phyloP scores from a whole-genome alignment of 1,140 invertebrate genomes.

The Aphaenogaster floridana region DNA sequence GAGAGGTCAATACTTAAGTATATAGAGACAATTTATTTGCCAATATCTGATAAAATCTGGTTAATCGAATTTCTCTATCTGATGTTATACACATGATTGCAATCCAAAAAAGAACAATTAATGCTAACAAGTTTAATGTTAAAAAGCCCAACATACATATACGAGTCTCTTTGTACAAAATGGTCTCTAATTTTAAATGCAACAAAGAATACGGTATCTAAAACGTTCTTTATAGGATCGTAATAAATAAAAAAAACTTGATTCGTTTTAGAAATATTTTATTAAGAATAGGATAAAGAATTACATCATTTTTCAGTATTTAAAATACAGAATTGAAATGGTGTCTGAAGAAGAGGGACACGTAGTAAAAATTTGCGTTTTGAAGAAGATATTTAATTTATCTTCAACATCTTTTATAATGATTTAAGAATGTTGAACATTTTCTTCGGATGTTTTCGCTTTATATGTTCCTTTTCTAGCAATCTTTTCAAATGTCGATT shows the following conservation, averaged over 20 bases:
- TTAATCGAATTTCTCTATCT: background rate
- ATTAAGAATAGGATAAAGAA: background rate
- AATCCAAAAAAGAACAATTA: background rate
- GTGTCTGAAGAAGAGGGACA: background rate
- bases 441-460: background rate
- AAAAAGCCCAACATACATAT: background rate
- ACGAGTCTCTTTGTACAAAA: background rate
- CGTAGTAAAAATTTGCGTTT: too few species aligned
- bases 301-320: background rate
- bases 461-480: background rate
- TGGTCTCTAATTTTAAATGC: background rate
- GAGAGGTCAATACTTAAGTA: background rate
- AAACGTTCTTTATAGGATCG: background rate
- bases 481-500: background rate
- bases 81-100: background rate
- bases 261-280: too few species aligned
- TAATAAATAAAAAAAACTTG: background rate
- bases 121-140: background rate
- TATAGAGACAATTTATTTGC: background rate
- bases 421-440: background rate
- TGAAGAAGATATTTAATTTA: background rate
- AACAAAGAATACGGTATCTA: background rate
- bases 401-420: background rate
- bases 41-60: background rate
- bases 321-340: background rate